These are phyloP conservation scores for Agrochola lota DNA, from an alignment of 2,888 invertebrate species.

Conservation along the genomic window DNA sequence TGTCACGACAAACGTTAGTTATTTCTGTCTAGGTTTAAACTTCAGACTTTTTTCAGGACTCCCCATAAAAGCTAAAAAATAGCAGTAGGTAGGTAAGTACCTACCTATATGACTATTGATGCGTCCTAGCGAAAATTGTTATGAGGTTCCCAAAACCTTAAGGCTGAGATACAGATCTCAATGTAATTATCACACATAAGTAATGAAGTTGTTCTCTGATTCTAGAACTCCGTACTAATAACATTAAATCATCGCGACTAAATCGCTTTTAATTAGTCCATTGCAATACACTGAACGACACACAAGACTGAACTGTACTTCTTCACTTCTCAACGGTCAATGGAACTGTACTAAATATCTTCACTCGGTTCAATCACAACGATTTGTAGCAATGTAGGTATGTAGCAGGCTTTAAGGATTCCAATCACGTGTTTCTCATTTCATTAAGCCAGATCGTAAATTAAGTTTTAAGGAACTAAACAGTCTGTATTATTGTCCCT, in stretches of 20 bases:
- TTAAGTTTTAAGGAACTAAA: slow-evolving; percentile 63
- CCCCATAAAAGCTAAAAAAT: neutral
- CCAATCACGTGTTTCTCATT: slow-evolving; percentile 63
- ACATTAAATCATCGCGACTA: neutral
- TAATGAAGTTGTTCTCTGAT: slow-evolving; percentile 54
- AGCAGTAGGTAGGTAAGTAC: neutral
- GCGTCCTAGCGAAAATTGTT: neutral
- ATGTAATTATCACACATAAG: slow-evolving; percentile 56
- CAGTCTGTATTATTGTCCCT: slow-evolving; percentile 13
- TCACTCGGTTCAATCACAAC: neutral
- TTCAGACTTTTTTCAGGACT: neutral
- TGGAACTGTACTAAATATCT: slow-evolving; percentile 3
- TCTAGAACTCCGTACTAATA: slow-evolving; percentile 24
- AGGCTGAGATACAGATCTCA: slow-evolving; percentile 36
- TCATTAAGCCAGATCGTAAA: slow-evolving; percentile 64
- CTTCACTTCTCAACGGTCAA: neutral
- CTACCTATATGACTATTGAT: neutral
- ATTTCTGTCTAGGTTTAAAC: neutral
- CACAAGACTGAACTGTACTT: neutral
- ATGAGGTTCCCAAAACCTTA: neutral
- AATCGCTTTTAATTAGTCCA: neutral
- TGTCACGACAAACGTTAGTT: neutral
- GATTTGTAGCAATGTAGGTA: neutral
- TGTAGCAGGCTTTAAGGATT: slow-evolving; percentile 47
- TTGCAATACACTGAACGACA: slow-evolving; percentile 24